Evolutionary conservation across 2,888 invertebrate genomes (phyloP).

Genomic region (Melinopterus prodromus): DNA sequence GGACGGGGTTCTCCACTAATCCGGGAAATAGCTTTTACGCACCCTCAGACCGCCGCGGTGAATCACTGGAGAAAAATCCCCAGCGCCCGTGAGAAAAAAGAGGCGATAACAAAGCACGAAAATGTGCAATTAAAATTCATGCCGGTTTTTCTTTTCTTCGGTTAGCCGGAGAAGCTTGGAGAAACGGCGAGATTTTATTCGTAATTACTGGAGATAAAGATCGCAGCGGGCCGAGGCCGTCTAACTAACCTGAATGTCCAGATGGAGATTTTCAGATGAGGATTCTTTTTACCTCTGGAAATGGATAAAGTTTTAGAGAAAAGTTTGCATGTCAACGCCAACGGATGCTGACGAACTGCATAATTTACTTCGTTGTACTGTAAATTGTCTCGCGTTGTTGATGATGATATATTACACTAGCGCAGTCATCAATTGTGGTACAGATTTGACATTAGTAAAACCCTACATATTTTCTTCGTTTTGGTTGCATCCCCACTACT

Average conservation of each 20-base stretch:
- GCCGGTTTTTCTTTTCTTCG: slow-evolving; percentile 20
- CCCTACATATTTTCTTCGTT: no score
- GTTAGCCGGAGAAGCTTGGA: not conserved
- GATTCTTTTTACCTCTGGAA: not conserved
- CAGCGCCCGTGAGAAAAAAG: slow-evolving; percentile 39
- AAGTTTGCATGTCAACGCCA: no score
- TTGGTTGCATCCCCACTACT: no score
- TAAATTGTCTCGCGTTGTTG: no score
- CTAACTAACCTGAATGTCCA: not conserved
- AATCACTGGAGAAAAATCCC: slow-evolving; percentile 5
- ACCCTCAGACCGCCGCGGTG: slow-evolving; percentile 9
- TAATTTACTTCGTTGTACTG: no score
- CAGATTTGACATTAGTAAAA: no score
- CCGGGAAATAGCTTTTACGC: slow-evolving; percentile 21
- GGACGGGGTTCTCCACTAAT: slow-evolving; percentile 15
- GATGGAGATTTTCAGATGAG: not conserved
- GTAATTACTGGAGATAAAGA: not conserved
- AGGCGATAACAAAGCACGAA: slow-evolving; percentile 35
- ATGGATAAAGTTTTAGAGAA: not conserved
- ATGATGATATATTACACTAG: no score
- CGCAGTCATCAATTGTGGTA: no score
- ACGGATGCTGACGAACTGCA: no score
- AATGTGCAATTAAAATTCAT: slow-evolving; percentile 38
- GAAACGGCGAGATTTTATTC: not conserved
- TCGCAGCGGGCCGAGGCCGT: not conserved